Evolutionary conservation across 1,140 invertebrate genomes (phyloP).

Genomic region (Argopecten irradians): DNA sequence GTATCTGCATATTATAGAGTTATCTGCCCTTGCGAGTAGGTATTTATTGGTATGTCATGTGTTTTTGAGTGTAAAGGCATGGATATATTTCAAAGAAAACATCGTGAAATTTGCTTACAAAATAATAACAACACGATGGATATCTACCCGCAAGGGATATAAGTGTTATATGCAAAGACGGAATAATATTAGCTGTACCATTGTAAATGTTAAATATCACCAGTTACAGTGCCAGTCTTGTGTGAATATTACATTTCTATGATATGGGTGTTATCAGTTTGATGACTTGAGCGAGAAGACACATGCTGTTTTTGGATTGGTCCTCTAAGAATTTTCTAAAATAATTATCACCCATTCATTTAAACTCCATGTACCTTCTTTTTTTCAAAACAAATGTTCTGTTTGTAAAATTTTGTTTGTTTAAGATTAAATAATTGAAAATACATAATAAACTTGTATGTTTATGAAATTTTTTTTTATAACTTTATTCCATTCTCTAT

Average conservation of each 20-base stretch:
- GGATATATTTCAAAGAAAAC: too few species aligned
- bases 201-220: background rate
- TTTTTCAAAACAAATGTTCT: background rate
- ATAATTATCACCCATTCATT: background rate
- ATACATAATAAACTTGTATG: background rate
- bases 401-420: background rate
- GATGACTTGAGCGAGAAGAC: too few species aligned
- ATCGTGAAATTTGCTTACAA: too few species aligned
- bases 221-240: background rate
- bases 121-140: too few species aligned
- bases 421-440: background rate
- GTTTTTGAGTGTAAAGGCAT: too few species aligned
- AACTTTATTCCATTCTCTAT: too few species aligned
- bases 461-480: background rate
- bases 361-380: background rate
- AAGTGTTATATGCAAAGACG: too few species aligned
- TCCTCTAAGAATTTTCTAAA: background rate
- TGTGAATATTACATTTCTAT: background rate
- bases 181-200: too few species aligned
- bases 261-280: background rate
- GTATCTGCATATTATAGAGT: too few species aligned
- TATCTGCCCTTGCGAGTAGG: too few species aligned
- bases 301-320: background rate
- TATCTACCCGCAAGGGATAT: too few species aligned
- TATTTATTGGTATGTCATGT: too few species aligned